Evolutionary conservation across 2,113 vertebrate genomes (phyloP).

Genomic region (Saccopteryx bilineata): DNA sequence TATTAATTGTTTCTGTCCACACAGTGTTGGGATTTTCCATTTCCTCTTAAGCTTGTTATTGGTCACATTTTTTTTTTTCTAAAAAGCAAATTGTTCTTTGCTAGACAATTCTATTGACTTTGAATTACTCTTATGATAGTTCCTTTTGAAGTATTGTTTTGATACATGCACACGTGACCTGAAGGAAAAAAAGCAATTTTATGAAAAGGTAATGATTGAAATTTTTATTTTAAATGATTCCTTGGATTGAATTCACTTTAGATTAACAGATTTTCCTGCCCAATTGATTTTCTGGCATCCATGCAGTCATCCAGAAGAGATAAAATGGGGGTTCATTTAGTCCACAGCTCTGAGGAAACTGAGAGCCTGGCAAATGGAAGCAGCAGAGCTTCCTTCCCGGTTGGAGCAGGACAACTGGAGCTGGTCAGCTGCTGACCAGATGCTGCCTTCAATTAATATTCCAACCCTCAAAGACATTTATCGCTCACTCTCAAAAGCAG

Average conservation of each 20-base stretch:
- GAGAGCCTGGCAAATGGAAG: conserved; percentile 82
- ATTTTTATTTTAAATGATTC: conserved; percentile 85
- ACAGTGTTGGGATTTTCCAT: conserved; percentile 65
- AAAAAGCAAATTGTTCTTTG: conserved; percentile 65
- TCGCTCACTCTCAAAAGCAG: conserved; percentile 85
- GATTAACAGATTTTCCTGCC: conserved; percentile 87
- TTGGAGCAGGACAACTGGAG: conserved; percentile 85
- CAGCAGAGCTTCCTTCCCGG: conserved; percentile 82
- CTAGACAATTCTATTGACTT: conserved; percentile 66
- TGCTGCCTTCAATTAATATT: conserved; percentile 92
- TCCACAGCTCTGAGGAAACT: conserved; percentile 39
- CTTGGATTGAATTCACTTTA: conserved; percentile 86
- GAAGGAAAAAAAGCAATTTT: conserved; percentile 61
- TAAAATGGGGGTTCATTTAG: conserved; percentile 80
- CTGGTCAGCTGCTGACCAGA: conserved; percentile 92
- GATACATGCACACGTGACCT: neutral
- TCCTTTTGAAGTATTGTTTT: conserved; percentile 57
- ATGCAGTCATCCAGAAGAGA: conserved; percentile 80
- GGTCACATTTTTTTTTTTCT: neutral
- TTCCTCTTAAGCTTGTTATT: conserved; percentile 63
- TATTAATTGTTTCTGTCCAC: conserved; percentile 69
- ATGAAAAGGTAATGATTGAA: conserved; percentile 79
- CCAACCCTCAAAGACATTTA: conserved; percentile 89
- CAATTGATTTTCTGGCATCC: conserved; percentile 84
- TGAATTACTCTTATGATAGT: conserved; percentile 80